phyloP scores from a whole-genome alignment of 2,888 invertebrate genomes.

The Lithophane ornitopus region DNA sequence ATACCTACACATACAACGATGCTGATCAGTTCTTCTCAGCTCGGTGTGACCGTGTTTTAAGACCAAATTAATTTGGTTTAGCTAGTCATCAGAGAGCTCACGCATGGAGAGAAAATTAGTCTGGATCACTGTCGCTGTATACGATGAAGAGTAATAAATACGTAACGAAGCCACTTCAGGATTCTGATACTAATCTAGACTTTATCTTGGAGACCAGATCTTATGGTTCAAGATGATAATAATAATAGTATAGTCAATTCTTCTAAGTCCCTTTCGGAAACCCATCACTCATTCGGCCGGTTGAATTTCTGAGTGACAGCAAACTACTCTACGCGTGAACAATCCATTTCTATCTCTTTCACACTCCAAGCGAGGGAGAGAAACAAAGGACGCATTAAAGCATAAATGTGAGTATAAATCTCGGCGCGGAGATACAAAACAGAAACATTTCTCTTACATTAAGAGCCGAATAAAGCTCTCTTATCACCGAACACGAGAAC shows the following conservation, averaged over 20 bases:
- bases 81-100: too few species aligned
- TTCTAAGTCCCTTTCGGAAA: slow-evolving; percentile 1
- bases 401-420: slow-evolving; percentile 59
- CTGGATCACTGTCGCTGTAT: too few species aligned
- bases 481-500: slow-evolving; percentile 34
- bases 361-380: not conserved
- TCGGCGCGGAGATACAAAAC: slow-evolving; percentile 46
- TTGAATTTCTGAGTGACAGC: slow-evolving; percentile 34
- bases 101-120: too few species aligned
- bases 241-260: not conserved
- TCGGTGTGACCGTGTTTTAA: too few species aligned
- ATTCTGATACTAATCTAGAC: too few species aligned
- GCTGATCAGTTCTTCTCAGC: too few species aligned
- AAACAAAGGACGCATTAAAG: slow-evolving; percentile 38
- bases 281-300: slow-evolving; percentile 29
- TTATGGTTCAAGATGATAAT: not conserved
- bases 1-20: too few species aligned
- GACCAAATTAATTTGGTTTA: too few species aligned
- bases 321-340: slow-evolving; percentile 11
- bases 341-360: slow-evolving; percentile 18
- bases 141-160: too few species aligned
- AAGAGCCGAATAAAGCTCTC: slow-evolving; percentile 48
- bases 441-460: slow-evolving; percentile 49
- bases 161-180: too few species aligned
- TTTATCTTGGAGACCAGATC: not conserved